Base-by-base conservation (phyloP, 2,113 vertebrate species). In the Pao palembangensis region DNA sequence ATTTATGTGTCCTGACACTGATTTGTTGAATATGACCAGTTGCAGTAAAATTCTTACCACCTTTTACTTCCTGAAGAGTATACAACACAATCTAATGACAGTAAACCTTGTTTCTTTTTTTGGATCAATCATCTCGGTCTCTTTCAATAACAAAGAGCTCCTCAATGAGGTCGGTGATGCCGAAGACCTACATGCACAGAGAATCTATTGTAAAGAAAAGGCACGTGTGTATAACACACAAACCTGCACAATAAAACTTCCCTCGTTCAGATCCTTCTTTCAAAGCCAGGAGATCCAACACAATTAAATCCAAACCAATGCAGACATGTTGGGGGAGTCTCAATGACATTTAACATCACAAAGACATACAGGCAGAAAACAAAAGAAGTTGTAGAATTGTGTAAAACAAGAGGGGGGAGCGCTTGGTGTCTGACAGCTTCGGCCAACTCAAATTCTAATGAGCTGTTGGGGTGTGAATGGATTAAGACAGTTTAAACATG, bases 71-170 rank as follows among this genome's bases (percentile, higher is more conserved):
- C 56, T 69, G 67, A 59, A 68, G 69, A 72, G 64, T 69, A 2
- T 71, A 60, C 64, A 51, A 55, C 65, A 64, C 63, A 51, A 59
- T 70, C 71, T 60, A 82, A 79, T 54, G 68, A 83, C 79, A 78
- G 80, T 66, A 82, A 69, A 82, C 72, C 70, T 31, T 78, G 76
- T 80, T 57, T 65, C 65, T 84, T 71, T 78, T 61, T 54, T 68
- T 78, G 57, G 74, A 84, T 88, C 81, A 85, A 86, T 91, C 87
- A 86, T 88, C 82, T 87, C 75, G 66, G 76, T 75, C 76, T 82
- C 84, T 48, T 80, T 81, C 67, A 80, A 56, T 73, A 71, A 89
- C 81, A 88, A 85, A 88, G 75, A 70, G 61, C 55, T 15, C 47
- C 78, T 83, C 72, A 56, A 20, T 70, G 64, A 79, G 79, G 67